Evolutionary conservation across 2,113 vertebrate genomes (phyloP), one percentile per base, ranked within the genome.

Genomic region (Grallaria varia): DNA sequence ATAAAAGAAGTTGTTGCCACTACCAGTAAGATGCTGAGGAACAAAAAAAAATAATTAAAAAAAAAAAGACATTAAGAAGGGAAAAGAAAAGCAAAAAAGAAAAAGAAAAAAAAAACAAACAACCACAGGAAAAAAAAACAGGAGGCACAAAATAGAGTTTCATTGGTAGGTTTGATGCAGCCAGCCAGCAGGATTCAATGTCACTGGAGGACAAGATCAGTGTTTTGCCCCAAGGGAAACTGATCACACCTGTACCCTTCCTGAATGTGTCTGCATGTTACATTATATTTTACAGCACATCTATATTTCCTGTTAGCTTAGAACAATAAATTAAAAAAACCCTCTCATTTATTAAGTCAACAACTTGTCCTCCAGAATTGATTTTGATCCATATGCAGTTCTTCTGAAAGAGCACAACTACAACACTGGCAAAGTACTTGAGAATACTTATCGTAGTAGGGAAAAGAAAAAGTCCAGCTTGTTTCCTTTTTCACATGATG

Each of bases 71-170:
- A 8, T n/a, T 10, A n/a, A 10, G 4, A 28, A 24, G 12, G 10
- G 12, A 4, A 20, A 3, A 0, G 16, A 6, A 37, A 45, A 20
- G 15, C 8, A 56, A 0, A 4, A 6, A 37, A 30, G 22, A 42
- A 37, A 3, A 22, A 35, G 21, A 24, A 8, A 11, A 10, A 27
- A 30, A 37, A 47, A 18, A 8, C 18, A 30, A 30, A 24, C 6
- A n/a, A n/a, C 14, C 9, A 13, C 21, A 18, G 9, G 23, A 16
- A 49, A 25, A 27, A n/a, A 31, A 31, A 10, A 12, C 12, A 11
- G 33, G 2, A 33, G 2, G 2, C 3, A 19, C 44, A 2, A 44
- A 42, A 53, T 3, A 64, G 15, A 40, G 20, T 69, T 83, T 62
- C 6, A 33, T 37, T 50, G 58, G 33, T 30, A 92, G 5, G 28